Evolutionary conservation across 2,113 vertebrate genomes (phyloP).

Genomic region (Eurystomus gularis): DNA sequence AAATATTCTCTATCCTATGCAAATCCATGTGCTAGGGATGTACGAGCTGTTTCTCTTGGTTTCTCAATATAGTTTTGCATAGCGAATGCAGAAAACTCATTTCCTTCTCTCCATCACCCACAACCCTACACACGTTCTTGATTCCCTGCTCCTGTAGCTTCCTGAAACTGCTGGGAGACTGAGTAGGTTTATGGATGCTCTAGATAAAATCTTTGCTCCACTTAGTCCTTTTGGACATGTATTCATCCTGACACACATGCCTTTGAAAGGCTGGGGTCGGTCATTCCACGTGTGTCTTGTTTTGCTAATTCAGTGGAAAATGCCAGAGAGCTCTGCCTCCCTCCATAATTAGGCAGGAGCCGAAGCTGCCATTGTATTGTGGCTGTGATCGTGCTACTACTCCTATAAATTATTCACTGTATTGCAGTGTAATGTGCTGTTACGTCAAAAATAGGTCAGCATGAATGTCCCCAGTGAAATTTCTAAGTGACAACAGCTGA

Average conservation of each 20-base stretch:
- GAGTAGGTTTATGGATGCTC: slow-evolving; percentile 14
- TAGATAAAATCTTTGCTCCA: slow-evolving; percentile 23
- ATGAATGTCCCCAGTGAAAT: slow-evolving; percentile 35
- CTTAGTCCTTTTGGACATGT: slow-evolving; percentile 1
- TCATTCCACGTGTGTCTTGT: slow-evolving; percentile 52
- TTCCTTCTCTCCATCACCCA: background rate
- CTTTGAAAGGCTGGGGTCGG: background rate
- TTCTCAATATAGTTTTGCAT: slow-evolving; percentile 3
- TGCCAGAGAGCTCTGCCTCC: slow-evolving; percentile 54
- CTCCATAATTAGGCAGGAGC: slow-evolving; percentile 56
- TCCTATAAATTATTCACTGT: slow-evolving; percentile 75
- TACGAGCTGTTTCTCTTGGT: background rate
- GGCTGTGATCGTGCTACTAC: slow-evolving; percentile 44
- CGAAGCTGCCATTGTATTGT: slow-evolving; percentile 41
- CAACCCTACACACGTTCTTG: background rate
- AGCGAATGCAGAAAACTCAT: slow-evolving; percentile 6
- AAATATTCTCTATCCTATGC: background rate
- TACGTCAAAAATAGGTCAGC: slow-evolving; percentile 72
- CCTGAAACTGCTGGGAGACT: background rate
- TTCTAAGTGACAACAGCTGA: slow-evolving; percentile 16
- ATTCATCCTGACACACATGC: slow-evolving; percentile 33
- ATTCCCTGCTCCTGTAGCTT: background rate
- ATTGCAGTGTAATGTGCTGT: slow-evolving; percentile 60
- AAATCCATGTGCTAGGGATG: background rate
- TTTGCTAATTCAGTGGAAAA: slow-evolving; percentile 74